Base-by-base conservation (phyloP, 2,113 vertebrate genomes). In the Ceuthmochares aereus region DNA sequence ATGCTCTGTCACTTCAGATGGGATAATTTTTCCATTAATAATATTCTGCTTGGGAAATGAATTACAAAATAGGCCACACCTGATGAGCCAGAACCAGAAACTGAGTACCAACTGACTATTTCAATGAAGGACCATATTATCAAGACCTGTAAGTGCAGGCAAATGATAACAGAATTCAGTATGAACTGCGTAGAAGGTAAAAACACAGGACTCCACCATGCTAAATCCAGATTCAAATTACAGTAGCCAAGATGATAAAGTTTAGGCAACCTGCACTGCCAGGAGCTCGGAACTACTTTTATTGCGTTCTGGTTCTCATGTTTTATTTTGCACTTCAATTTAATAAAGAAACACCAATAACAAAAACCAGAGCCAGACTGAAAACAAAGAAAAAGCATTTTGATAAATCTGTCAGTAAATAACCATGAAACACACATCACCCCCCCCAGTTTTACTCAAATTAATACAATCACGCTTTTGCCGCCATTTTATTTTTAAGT, bases 121-220 rank as follows among this genome's bases (percentile, higher is more conserved):
- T 67, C 29, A 47, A 43, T 13, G 30, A 40, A 63, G 55, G 43
- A 34, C 20, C 12, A 43, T 12, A 4, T 29, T 74, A 56, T 58
- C 43, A 42, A 59, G 43, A 32, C 14, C 59, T 51, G 0, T 29
- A 23, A 5, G 26, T 22, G 25, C 3, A 6, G 7, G 42, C 16
- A 43, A 32, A n/a, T 37, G 34, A 16, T 9, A 63, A 51, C 3
- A 19, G 27, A 52, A 51, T 63, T 69, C 42, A 56, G 12, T 18
- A 22, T 23, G 30, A 87, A 29, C 51, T 19, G 30, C 0, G 0
- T 1, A 52, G 26, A 75, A 27, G 7, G 30, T 64, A 69, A 74
- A 81, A 58, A 26, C 2, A 0, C 29, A 10, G 1, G 20, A 25
- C 10, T 32, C 0, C 14, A 19, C 25, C 0, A 0, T 52, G 15